A percentile compares a stretch with the other conserved stretches of the same genome.
phyloP scores from a whole-genome alignment of 2,888 invertebrate species.

The Parnassius glacialis region DNA sequence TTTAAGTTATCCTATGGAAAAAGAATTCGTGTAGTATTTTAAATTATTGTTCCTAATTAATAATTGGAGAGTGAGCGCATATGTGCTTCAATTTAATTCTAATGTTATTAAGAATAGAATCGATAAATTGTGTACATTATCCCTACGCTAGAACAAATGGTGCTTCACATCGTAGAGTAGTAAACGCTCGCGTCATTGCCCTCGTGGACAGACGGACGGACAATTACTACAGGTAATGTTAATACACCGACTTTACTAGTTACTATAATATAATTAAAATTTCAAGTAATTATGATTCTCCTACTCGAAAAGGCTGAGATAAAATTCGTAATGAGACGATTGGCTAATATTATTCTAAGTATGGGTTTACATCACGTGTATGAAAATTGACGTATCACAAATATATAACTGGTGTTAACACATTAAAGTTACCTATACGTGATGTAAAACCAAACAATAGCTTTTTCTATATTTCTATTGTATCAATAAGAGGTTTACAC shows the following conservation, averaged over 20 bases:
- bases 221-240: conserved; percentile 54
- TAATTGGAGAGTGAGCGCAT: conserved; percentile 67
- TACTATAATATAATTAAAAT: conserved; percentile 74
- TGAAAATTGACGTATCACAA: conserved; percentile 36
- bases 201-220: conserved; percentile 38
- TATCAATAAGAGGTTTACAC: conserved; percentile 67
- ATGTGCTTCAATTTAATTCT: conserved; percentile 67
- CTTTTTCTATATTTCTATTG: conserved; percentile 78
- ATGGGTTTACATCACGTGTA: conserved; percentile 54
- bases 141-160: conserved; percentile 81
- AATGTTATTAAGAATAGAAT: conserved; percentile 72
- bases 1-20: conserved; percentile 68
- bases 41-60: conserved; percentile 78
- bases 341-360: conserved; percentile 65
- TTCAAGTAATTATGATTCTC: conserved; percentile 73
- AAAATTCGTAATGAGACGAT: conserved; percentile 69
- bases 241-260: conserved; percentile 73
- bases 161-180: conserved; percentile 77
- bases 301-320: conserved; percentile 80
- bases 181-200: conserved; percentile 41
- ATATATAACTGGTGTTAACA: conserved; percentile 32
- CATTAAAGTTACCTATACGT: conserved; percentile 46
- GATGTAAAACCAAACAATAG: conserved; percentile 66
- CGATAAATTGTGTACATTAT: conserved; percentile 76
- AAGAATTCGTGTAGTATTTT: conserved; percentile 67